Conservation (phyloP, 2,888 invertebrate species). For the Agrotis exclamationis region DNA sequence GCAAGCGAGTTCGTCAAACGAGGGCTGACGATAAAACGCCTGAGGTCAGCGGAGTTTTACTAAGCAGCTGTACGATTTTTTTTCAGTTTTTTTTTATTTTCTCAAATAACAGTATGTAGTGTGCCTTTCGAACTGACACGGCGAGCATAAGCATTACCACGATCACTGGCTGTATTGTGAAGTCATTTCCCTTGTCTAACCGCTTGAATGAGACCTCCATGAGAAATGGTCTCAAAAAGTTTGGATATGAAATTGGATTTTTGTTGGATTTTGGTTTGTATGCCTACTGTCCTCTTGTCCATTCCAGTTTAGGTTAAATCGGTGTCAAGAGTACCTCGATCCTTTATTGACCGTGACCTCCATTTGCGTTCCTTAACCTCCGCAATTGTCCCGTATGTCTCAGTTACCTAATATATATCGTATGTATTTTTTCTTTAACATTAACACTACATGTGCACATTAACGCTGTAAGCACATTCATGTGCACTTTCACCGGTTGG, state of each 20-base stretch:
- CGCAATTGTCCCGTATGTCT: slow-evolving; percentile 69
- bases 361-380: slow-evolving; percentile 74
- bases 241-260: slow-evolving; percentile 58
- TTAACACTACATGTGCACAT: slow-evolving; percentile 69
- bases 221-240: slow-evolving; percentile 55
- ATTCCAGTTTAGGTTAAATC: slow-evolving; percentile 60
- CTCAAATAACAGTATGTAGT: slow-evolving; percentile 84
- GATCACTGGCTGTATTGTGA: slow-evolving; percentile 73
- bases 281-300: slow-evolving; percentile 54
- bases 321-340: slow-evolving; percentile 59
- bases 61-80: slow-evolving; percentile 86
- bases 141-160: slow-evolving; percentile 80
- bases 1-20: slow-evolving; percentile 89
- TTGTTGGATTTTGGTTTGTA: slow-evolving; percentile 63
- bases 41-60: slow-evolving; percentile 90
- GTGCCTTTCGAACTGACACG: slow-evolving; percentile 88
- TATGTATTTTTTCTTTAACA: slow-evolving; percentile 61
- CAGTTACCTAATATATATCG: slow-evolving; percentile 65
- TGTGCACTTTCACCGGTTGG: slow-evolving; percentile 66
- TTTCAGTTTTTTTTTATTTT: slow-evolving; percentile 69
- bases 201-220: slow-evolving; percentile 64
- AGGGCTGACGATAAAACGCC: slow-evolving; percentile 89
- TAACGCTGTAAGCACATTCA: slow-evolving; percentile 62
- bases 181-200: slow-evolving; percentile 69
- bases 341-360: slow-evolving; percentile 76